These are phyloP conservation scores for Drosophila melanosoma DNA, from an alignment of 2,888 invertebrate genomes.

Conservation along the genomic window DNA sequence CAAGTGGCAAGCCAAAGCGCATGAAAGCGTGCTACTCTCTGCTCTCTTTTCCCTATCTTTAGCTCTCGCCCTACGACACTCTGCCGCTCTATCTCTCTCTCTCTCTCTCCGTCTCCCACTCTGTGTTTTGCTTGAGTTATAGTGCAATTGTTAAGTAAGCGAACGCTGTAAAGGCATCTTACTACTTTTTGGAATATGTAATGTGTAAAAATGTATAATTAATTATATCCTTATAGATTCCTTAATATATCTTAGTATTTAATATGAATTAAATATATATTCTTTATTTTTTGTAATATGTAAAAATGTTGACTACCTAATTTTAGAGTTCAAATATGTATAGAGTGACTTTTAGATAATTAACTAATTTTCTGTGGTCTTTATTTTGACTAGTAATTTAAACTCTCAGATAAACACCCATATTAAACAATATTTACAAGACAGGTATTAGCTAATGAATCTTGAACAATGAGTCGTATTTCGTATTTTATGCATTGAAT, in stretches of 20 bases:
- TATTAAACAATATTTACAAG: neutral
- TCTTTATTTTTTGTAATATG: neutral
- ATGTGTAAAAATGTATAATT: neutral
- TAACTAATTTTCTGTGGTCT: neutral
- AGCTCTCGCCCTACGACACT: conserved; percentile 19
- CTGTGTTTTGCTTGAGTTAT: conserved; percentile 27
- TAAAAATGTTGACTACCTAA: neutral
- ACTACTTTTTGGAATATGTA: neutral
- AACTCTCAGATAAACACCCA: neutral
- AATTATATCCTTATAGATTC: neutral
- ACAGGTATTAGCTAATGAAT: neutral
- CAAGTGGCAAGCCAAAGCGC: conserved; percentile 71
- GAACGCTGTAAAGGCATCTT: neutral
- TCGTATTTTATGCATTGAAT: neutral
- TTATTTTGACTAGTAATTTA: neutral
- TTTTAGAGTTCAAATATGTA: neutral
- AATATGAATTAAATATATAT: neutral
- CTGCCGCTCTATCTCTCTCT: conserved; percentile 14
- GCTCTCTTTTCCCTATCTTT: conserved; percentile 1
- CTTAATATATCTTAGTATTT: neutral
- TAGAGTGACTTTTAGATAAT: neutral
- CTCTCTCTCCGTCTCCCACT: conserved; percentile 15
- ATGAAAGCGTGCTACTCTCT: conserved; percentile 52
- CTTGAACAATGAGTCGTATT: neutral
- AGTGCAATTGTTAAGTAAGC: conserved; percentile 41